Evolutionary conservation across 2,888 invertebrate genomes (phyloP).

Genomic region (Dolomedes plantarius): DNA sequence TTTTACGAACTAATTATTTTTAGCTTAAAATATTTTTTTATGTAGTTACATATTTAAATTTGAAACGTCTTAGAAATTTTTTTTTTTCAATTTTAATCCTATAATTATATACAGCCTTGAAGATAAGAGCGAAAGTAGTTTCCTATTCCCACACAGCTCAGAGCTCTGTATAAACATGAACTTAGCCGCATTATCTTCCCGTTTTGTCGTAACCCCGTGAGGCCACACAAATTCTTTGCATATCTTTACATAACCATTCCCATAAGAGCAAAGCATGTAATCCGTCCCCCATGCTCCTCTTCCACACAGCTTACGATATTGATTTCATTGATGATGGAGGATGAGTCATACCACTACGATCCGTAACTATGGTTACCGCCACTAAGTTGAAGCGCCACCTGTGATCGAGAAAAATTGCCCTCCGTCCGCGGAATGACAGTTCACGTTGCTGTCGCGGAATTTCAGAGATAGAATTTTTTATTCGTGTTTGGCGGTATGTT

Average conservation of each 20-base stretch:
- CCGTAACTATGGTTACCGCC: constrained; percentile 63
- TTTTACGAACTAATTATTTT: too few relatives aligned
- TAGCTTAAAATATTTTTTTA: too few relatives aligned
- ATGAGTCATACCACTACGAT: constrained; percentile 65
- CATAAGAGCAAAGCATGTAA: neutral
- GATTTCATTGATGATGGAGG: constrained; percentile 70
- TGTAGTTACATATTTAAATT: too few relatives aligned
- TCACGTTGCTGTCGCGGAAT: constrained; percentile 45
- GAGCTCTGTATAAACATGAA: too few relatives aligned
- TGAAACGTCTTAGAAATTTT: too few relatives aligned
- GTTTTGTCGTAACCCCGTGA: constrained; percentile 1
- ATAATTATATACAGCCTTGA: too few relatives aligned
- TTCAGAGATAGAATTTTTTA: constrained; percentile 17
- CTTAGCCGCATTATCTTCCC: neutral
- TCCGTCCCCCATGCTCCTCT: constrained; percentile 24
- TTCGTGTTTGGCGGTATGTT: constrained; percentile 8
- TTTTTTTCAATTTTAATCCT: too few relatives aligned
- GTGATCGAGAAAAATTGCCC: constrained; percentile 48
- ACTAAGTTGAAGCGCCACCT: constrained; percentile 64
- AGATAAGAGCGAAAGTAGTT: too few relatives aligned
- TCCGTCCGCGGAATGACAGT: constrained; percentile 26
- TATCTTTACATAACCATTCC: neutral
- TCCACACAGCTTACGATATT: constrained; percentile 44
- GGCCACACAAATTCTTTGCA: constrained; percentile 8
- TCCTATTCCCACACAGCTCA: too few relatives aligned